A percentile compares a stretch with the other conserved stretches of the same genome.
These are phyloP conservation scores for Oryctes rhinoceros DNA, from an alignment of 1,140 invertebrate species.

Conservation along the genomic window DNA sequence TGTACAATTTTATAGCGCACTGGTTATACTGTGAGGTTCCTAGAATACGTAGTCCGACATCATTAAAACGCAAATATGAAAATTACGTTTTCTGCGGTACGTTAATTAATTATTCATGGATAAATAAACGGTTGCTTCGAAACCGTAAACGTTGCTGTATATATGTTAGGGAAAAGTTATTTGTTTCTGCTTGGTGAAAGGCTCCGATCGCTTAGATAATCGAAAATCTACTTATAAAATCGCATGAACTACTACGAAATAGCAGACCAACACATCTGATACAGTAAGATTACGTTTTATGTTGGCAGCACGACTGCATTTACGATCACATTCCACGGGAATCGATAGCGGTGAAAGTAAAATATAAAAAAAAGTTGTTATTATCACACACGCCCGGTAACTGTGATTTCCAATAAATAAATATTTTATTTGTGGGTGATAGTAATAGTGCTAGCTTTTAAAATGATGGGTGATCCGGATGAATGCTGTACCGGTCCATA, in stretches of 20 bases:
- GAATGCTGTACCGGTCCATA: too few relatives aligned
- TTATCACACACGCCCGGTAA: neutral
- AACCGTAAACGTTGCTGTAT: too few relatives aligned
- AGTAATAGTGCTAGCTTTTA: too few relatives aligned
- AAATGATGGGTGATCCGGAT: too few relatives aligned
- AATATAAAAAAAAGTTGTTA: neutral
- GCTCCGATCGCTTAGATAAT: neutral
- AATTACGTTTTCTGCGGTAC: neutral
- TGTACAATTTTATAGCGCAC: neutral
- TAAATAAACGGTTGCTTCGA: too few relatives aligned
- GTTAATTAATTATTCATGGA: too few relatives aligned
- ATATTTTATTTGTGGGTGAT: too few relatives aligned
- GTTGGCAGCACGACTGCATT: neutral
- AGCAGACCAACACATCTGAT: neutral
- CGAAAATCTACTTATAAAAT: neutral
- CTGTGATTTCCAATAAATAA: too few relatives aligned
- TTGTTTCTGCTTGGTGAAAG: conserved; percentile 2
- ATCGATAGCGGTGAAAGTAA: conserved; percentile 12
- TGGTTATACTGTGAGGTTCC: neutral
- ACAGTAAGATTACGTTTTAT: neutral
- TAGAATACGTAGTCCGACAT: too few relatives aligned
- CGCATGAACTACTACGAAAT: neutral
- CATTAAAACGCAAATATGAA: neutral
- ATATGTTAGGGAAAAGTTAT: neutral
- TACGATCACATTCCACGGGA: conserved; percentile 3